Conservation (phyloP, 2,113 vertebrate species). For the Burhinus bistriatus region DNA sequence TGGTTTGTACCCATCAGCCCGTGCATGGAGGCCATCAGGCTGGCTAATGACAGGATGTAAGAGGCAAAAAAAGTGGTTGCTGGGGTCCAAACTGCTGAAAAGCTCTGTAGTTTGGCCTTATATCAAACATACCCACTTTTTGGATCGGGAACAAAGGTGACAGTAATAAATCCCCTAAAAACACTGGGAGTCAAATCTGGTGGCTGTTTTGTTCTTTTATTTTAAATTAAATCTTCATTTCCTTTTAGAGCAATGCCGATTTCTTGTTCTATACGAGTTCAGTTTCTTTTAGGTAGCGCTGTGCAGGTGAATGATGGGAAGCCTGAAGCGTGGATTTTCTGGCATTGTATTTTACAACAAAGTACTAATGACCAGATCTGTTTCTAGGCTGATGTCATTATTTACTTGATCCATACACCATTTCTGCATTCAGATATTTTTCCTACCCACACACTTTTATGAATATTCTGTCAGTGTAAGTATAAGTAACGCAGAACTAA, state of each 20-base stretch:
- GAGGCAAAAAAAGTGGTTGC: not conserved
- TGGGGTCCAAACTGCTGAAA: not conserved
- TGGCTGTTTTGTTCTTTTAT: not conserved
- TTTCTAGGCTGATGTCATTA: not conserved
- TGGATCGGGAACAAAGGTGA: not conserved
- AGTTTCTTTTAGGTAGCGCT: not conserved
- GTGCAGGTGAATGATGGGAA: not conserved
- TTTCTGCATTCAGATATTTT: not conserved
- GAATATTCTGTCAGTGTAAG: not conserved
- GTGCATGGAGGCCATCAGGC: not conserved
- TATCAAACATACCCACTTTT: not conserved
- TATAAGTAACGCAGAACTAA: not conserved
- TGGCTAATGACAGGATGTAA: accelerated
- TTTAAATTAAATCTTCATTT: not conserved
- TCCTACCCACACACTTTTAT: not conserved
- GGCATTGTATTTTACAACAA: not conserved
- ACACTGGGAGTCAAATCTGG: not conserved
- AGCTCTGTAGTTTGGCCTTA: not conserved
- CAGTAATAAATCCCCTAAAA: not conserved
- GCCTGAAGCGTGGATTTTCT: not conserved
- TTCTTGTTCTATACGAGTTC: not conserved
- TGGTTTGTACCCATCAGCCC: not conserved
- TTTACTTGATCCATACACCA: not conserved
- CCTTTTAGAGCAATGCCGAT: not conserved
- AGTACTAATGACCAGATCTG: not conserved